A percentile compares a stretch with the other conserved stretches of the same genome.
Conservation (phyloP, 2,113 vertebrate species). For the Limanda limanda region DNA sequence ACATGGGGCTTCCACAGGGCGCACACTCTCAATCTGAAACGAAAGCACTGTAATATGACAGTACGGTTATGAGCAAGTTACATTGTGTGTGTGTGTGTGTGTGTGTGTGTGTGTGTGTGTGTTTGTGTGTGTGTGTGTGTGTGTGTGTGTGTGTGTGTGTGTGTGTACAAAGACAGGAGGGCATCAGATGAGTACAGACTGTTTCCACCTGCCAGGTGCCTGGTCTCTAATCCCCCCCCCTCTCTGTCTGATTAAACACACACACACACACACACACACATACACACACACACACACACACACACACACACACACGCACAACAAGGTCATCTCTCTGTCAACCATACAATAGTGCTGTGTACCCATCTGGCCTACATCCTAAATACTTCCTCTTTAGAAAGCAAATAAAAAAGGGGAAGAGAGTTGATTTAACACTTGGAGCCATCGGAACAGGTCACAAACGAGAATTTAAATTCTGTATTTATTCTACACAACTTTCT, state of each 20-base stretch:
- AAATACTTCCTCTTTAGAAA: slow-evolving; percentile 71
- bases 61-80: slow-evolving; percentile 28
- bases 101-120: not conserved
- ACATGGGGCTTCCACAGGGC: not conserved
- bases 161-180: slow-evolving; percentile 61
- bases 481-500: not conserved
- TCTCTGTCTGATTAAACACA: slow-evolving; percentile 81
- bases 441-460: slow-evolving; percentile 19
- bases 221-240: slow-evolving; percentile 77
- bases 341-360: slow-evolving; percentile 76
- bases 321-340: slow-evolving; percentile 80
- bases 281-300: slow-evolving; percentile 60
- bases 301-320: slow-evolving; percentile 58
- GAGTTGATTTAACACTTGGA: slow-evolving; percentile 1
- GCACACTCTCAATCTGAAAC: slow-evolving; percentile 11
- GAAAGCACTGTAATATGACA: slow-evolving; percentile 7
- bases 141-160: slow-evolving; percentile 20
- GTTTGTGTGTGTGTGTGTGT: slow-evolving; percentile 25
- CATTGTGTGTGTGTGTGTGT: not conserved
- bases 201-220: slow-evolving; percentile 80
- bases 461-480: not conserved
- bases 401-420: slow-evolving; percentile 58
- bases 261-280: slow-evolving; percentile 22
- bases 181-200: slow-evolving; percentile 78
- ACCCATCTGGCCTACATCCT: slow-evolving; percentile 74